These are phyloP conservation scores for Eilema sororculum DNA, from an alignment of 2,888 invertebrate species.

Conservation along the genomic window DNA sequence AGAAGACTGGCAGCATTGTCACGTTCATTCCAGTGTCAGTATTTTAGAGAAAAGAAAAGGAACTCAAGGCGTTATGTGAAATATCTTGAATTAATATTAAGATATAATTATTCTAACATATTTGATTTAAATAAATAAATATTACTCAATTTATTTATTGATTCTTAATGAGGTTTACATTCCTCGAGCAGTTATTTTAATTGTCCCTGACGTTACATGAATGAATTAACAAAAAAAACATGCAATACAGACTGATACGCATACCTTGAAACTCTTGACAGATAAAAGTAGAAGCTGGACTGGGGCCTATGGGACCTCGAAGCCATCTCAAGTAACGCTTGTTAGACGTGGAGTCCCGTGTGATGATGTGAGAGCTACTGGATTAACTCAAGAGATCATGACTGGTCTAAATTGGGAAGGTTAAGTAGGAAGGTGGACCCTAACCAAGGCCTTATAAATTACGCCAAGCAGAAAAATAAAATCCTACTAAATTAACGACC, in stretches of 20 bases:
- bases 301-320: not conserved
- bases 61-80: too few species aligned
- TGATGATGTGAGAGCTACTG: not conserved
- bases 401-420: not conserved
- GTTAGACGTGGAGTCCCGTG: not conserved
- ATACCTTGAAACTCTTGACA: not conserved
- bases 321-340: not conserved
- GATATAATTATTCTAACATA: too few species aligned
- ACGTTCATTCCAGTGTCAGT: too few species aligned
- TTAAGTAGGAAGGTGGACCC: slow-evolving; percentile 1
- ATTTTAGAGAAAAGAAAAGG: too few species aligned
- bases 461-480: not conserved
- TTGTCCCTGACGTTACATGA: not conserved
- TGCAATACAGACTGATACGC: not conserved
- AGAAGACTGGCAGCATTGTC: too few species aligned
- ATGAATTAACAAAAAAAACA: not conserved
- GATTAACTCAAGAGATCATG: not conserved
- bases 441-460: not conserved
- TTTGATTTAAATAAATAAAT: too few species aligned
- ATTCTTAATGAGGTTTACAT: too few species aligned
- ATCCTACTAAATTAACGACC: not conserved
- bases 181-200: too few species aligned
- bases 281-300: not conserved
- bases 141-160: too few species aligned
- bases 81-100: too few species aligned